phyloP scores from a whole-genome alignment of 2,888 invertebrate genomes.

The Amblyjoppa proteus region DNA sequence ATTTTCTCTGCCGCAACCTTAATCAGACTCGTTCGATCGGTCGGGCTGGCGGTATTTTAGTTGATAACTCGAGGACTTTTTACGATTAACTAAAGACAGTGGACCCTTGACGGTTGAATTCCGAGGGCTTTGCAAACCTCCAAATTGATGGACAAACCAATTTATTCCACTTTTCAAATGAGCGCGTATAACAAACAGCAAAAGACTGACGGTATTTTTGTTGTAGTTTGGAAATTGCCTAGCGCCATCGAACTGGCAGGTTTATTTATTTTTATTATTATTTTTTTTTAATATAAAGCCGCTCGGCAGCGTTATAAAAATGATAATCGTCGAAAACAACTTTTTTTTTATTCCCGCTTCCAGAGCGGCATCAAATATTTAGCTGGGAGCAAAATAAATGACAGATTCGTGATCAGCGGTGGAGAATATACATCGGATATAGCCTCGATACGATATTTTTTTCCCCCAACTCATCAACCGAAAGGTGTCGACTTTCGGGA shows the following conservation, averaged over 20 bases:
- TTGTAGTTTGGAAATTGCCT: neutral
- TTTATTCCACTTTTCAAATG: neutral
- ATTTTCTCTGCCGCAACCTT: conserved; percentile 78
- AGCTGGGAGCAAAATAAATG: neutral
- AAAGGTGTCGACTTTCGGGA: neutral
- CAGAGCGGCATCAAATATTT: neutral
- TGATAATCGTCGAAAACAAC: neutral
- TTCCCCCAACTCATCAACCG: neutral
- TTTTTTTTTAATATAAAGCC: neutral
- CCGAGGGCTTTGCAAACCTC: neutral
- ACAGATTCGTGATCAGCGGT: neutral
- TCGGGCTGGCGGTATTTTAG: conserved; percentile 44
- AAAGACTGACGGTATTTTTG: neutral
- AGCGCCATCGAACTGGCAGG: neutral
- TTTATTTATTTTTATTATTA: no score
- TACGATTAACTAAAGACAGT: conserved; percentile 12
- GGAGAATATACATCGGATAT: neutral
- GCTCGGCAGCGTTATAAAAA: neutral
- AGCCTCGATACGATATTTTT: neutral
- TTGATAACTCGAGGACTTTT: conserved; percentile 12
- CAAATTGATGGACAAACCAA: neutral
- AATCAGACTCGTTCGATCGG: conserved; percentile 79
- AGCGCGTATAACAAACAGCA: neutral
- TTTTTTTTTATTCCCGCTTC: neutral
- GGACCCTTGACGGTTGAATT: neutral